Conservation (phyloP, 2,113 vertebrate genomes). For the Zosterops pallidus region DNA sequence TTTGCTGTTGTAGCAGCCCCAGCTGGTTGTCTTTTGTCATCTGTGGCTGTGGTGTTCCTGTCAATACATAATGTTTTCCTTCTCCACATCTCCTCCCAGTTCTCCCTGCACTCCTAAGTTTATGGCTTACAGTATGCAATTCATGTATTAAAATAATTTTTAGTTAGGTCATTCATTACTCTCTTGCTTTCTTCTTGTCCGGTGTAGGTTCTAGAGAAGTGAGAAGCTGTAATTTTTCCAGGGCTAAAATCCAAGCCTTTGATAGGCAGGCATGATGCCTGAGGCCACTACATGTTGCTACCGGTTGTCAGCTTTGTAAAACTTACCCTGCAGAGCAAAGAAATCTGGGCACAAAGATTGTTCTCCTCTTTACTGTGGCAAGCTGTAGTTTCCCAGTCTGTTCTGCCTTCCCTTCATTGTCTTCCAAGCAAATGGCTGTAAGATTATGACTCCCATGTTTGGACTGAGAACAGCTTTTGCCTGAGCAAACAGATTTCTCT, state of each 20-base stretch:
- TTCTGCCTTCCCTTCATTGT: conserved; percentile 65
- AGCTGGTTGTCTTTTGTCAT: neutral
- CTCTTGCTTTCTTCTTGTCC: neutral
- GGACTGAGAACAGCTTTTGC: conserved; percentile 58
- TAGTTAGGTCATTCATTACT: conserved; percentile 28
- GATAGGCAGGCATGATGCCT: conserved; percentile 37
- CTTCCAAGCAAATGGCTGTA: conserved; percentile 47
- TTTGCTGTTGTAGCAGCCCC: neutral
- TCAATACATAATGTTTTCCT: neutral
- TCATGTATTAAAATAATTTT: neutral
- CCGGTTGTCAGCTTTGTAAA: conserved; percentile 50
- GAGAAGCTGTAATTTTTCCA: conserved; percentile 56
- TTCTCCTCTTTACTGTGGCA: neutral
- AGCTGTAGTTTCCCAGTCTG: conserved; percentile 41
- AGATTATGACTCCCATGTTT: conserved; percentile 48
- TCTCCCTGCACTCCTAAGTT: neutral
- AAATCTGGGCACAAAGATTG: conserved; percentile 38
- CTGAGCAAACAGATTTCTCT: conserved; percentile 51
- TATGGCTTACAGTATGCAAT: neutral
- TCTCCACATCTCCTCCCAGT: neutral
- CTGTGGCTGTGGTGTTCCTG: neutral
- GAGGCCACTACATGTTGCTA: conserved; percentile 54
- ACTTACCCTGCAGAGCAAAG: conserved; percentile 56
- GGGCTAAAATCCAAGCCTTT: conserved; percentile 64
- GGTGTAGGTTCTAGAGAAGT: conserved; percentile 19